phyloP scores from a whole-genome alignment of 2,113 vertebrate genomes.

The Sminthopsis crassicaudata region DNA sequence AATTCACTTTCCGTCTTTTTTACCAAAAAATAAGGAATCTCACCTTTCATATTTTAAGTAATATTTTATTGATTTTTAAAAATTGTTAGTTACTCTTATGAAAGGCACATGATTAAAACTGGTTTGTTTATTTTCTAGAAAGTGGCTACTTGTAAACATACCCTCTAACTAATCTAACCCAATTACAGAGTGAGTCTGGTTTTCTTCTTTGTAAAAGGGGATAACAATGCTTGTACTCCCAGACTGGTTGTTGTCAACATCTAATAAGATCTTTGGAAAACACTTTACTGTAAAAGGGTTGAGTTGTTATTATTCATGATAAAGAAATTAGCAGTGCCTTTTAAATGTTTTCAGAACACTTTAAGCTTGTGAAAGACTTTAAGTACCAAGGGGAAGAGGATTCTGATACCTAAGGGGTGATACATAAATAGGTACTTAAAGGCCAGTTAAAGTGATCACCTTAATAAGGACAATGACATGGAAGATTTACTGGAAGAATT shows the following conservation, averaged over 20 bases:
- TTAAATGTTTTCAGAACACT: slow-evolving; percentile 27
- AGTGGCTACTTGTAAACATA: slow-evolving; percentile 33
- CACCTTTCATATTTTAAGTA: background rate
- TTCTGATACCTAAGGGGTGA: background rate
- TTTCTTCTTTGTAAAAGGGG: background rate
- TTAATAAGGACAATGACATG: background rate
- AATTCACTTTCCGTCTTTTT: slow-evolving; percentile 30
- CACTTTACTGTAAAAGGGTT: background rate
- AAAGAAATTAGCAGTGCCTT: slow-evolving; percentile 9
- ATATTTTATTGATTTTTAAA: background rate
- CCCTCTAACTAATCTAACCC: background rate
- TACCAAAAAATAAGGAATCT: background rate
- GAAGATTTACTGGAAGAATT: background rate
- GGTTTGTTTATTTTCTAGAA: slow-evolving; percentile 47
- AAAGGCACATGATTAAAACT: slow-evolving; percentile 39
- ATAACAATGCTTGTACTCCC: background rate
- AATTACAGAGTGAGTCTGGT: background rate
- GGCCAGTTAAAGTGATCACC: background rate
- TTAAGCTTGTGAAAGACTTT: background rate
- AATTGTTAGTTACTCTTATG: background rate
- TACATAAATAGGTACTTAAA: background rate
- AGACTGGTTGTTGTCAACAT: background rate
- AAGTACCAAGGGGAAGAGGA: background rate
- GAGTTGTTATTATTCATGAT: background rate
- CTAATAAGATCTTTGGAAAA: background rate